These are phyloP conservation scores for Catocala sponsa DNA, from an alignment of 2,888 invertebrate genomes.

Conservation along the genomic window DNA sequence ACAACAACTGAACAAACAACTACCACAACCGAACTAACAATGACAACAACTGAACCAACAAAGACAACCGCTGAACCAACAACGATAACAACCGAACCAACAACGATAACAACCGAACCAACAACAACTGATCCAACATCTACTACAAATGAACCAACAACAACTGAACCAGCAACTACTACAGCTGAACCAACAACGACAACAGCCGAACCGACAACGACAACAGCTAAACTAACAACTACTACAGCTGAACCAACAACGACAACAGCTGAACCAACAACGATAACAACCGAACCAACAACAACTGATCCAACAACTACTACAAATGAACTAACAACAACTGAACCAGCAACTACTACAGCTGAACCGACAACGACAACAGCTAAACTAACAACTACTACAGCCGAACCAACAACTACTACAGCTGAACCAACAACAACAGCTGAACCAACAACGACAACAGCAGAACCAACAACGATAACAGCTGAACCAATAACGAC, in stretches of 20 bases:
- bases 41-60: slow-evolving; percentile 2
- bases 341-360: neutral
- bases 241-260: no score
- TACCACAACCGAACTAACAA: slow-evolving; percentile 17
- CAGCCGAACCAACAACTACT: neutral
- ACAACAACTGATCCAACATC: slow-evolving; percentile 1
- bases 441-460: no score
- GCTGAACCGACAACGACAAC: slow-evolving; percentile 3
- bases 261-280: neutral
- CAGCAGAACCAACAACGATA: no score
- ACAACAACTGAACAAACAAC: slow-evolving; percentile 9
- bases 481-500: no score
- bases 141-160: neutral
- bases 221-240: neutral
- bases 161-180: neutral
- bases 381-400: neutral
- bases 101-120: neutral
- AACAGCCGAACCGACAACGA: neutral
- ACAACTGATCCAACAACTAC: slow-evolving; percentile 1
- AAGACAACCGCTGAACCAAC: neutral
- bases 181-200: neutral
- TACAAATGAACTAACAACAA: neutral
- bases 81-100: neutral
- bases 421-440: neutral
- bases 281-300: slow-evolving; percentile 1